Conservation (phyloP, 2,888 invertebrate species). For the Pammene aurita region DNA sequence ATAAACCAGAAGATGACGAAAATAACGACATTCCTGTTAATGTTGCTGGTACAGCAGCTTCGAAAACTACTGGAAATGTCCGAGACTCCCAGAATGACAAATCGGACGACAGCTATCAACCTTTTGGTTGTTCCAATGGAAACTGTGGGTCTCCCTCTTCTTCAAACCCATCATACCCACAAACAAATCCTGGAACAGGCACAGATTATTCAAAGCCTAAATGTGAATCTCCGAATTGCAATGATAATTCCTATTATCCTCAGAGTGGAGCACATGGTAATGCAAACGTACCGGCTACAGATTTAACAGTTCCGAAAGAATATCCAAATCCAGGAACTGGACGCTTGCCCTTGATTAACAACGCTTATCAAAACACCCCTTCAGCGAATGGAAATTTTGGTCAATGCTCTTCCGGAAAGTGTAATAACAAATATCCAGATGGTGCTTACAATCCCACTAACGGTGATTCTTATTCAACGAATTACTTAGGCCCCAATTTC, state of each 20-base stretch:
- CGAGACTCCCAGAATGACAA: constrained; percentile 32
- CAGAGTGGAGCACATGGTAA: constrained; percentile 43
- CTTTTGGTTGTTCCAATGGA: constrained; percentile 43
- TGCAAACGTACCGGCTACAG: constrained; percentile 55
- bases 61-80: constrained; percentile 39
- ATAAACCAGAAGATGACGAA: constrained; percentile 35
- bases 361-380: constrained; percentile 48
- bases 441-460: constrained; percentile 26
- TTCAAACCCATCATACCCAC: constrained; percentile 20
- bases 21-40: constrained; percentile 49
- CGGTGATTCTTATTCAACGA: constrained; percentile 36
- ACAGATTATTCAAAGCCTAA: constrained; percentile 35
- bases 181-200: constrained; percentile 10
- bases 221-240: constrained; percentile 48
- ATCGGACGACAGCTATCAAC: constrained; percentile 21
- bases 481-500: constrained; percentile 33
- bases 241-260: constrained; percentile 28
- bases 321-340: constrained; percentile 43
- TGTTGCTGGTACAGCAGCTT: constrained; percentile 39
- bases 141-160: constrained; percentile 43
- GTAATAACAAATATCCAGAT: constrained; percentile 34
- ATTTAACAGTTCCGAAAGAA: constrained; percentile 63
- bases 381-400: constrained; percentile 36
- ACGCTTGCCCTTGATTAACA: constrained; percentile 53
- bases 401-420: constrained; percentile 44